These are phyloP conservation scores for Cephus cinctus DNA, from an alignment of 1,140 invertebrate genomes.

Conservation along the genomic window DNA sequence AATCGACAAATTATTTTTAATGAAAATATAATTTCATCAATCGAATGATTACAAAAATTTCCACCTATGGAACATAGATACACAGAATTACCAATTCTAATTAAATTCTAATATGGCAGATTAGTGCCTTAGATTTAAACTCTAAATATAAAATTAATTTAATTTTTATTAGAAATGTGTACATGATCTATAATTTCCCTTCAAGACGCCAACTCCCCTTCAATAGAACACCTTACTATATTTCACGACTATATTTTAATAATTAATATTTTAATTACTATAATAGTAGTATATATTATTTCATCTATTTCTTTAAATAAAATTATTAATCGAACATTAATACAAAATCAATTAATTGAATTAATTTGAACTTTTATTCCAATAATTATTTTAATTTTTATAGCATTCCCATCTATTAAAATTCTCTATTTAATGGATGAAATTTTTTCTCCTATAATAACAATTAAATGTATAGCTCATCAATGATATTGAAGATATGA, in stretches of 20 bases:
- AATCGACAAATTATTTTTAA: slow-evolving; percentile 48
- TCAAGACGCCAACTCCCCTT: too few relatives aligned
- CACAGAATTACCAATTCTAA: slow-evolving; percentile 57
- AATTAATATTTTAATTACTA: too few relatives aligned
- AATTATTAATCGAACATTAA: too few relatives aligned
- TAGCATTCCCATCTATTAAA: slow-evolving; percentile 62
- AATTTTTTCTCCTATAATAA: slow-evolving; percentile 55
- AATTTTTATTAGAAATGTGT: too few relatives aligned
- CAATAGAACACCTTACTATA: too few relatives aligned
- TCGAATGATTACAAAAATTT: slow-evolving; percentile 61
- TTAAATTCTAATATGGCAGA: slow-evolving; percentile 60
- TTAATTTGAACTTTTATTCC: slow-evolving; percentile 65
- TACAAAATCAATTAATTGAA: slow-evolving; percentile 60
- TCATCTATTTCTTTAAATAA: too few relatives aligned
- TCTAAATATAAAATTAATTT: too few relatives aligned
- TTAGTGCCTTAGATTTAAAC: slow-evolving; percentile 55
- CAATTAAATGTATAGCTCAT: slow-evolving; percentile 64
- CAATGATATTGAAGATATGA: slow-evolving; percentile 73
- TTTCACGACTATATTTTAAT: too few relatives aligned
- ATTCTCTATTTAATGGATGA: slow-evolving; percentile 66
- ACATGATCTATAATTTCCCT: too few relatives aligned
- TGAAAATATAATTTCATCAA: slow-evolving; percentile 51
- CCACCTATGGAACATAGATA: slow-evolving; percentile 61
- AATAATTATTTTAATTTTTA: slow-evolving; percentile 62
- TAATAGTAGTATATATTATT: too few relatives aligned